These are phyloP conservation scores for Cyclina sinensis DNA, from an alignment of 1,140 invertebrate genomes.

Conservation along the genomic window DNA sequence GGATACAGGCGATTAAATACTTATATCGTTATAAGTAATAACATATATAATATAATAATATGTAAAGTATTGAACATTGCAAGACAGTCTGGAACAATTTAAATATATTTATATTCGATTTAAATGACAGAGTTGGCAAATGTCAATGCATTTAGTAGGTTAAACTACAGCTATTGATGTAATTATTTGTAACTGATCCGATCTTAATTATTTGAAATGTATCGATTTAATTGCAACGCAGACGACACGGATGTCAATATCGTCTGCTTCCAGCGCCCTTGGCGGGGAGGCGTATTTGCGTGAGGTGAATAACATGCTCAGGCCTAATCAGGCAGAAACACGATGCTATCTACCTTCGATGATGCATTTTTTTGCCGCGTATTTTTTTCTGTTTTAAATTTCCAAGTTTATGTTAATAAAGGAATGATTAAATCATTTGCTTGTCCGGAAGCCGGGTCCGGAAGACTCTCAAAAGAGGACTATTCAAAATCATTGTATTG, in stretches of 20 bases:
- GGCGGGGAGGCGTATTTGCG: not conserved
- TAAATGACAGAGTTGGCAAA: not conserved
- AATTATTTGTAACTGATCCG: not conserved
- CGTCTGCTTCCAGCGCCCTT: not conserved
- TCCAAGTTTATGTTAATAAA: no score
- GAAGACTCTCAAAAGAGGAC: no score
- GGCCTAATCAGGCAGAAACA: not conserved
- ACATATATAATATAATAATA: no score
- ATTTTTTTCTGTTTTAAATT: no score
- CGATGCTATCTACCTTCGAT: not conserved
- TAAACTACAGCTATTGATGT: not conserved
- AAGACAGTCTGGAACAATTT: not conserved
- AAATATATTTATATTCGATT: not conserved
- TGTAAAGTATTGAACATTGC: no score
- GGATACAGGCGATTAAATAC: no score
- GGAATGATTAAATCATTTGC: no score
- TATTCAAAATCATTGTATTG: no score
- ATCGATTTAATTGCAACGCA: conserved; percentile 25
- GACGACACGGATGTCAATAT: conserved; percentile 32
- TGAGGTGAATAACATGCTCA: not conserved
- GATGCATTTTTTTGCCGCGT: no score
- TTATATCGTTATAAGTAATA: no score
- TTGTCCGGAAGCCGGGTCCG: no score
- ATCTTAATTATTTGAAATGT: conserved; percentile 14
- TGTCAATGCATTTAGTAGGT: not conserved